Evolutionary conservation across 2,797 vertebrate genomes (phyloP).

Genomic region (Kryptolebias ocellatus): DNA sequence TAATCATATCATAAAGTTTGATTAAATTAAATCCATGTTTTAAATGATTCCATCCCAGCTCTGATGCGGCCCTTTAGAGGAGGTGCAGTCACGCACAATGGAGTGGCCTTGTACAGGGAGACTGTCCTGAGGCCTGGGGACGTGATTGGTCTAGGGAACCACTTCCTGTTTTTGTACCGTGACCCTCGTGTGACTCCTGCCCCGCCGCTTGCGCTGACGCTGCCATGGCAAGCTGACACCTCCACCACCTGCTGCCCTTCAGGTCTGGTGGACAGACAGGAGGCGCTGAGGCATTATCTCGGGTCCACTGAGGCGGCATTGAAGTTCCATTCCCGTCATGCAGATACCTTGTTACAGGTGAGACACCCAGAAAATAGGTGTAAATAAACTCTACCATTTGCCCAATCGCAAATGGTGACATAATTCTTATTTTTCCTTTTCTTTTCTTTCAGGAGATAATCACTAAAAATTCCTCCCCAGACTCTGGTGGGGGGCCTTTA

Average conservation of each 20-base stretch:
- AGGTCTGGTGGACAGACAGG: slow-evolving; percentile 87
- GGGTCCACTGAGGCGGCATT: slow-evolving; percentile 86
- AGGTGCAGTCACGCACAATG: slow-evolving; percentile 89
- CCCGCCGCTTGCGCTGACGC: slow-evolving; percentile 80
- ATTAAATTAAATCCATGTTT: neutral
- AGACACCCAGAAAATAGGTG: slow-evolving; percentile 20
- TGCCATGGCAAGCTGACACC: slow-evolving; percentile 81
- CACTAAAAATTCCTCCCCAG: slow-evolving; percentile 83
- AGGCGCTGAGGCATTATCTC: slow-evolving; percentile 87
- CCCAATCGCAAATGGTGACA: too few species aligned
- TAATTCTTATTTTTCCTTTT: slow-evolving; percentile 1
- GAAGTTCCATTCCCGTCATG: slow-evolving; percentile 85
- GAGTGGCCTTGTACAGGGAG: slow-evolving; percentile 87
- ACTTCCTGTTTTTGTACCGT: slow-evolving; percentile 93
- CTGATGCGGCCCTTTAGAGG: slow-evolving; percentile 89
- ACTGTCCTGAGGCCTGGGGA: slow-evolving; percentile 88
- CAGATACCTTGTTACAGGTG: slow-evolving; percentile 85
- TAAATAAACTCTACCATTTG: neutral
- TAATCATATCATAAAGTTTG: neutral
- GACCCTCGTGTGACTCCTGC: slow-evolving; percentile 87
- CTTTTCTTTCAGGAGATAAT: slow-evolving; percentile 85
- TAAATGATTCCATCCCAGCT: slow-evolving; percentile 60
- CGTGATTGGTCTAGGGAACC: slow-evolving; percentile 89
- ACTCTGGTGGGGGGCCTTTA: slow-evolving; percentile 80
- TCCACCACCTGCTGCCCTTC: slow-evolving; percentile 84